Evolutionary conservation across 2,888 invertebrate species (phyloP), one percentile per base, ranked within the genome.

Genomic region (Scotopteryx bipunctaria): DNA sequence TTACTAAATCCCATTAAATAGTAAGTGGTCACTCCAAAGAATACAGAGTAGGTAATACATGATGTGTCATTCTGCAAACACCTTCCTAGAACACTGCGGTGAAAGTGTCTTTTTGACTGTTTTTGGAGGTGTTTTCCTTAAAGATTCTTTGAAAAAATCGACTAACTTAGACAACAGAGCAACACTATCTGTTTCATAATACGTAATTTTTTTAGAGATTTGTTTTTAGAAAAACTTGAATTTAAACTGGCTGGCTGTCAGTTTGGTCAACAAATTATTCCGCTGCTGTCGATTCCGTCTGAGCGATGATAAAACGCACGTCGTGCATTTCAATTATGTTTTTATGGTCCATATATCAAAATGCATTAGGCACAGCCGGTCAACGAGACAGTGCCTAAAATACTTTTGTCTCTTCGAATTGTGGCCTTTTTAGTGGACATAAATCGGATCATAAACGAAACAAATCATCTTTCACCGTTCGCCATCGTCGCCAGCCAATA

Each of bases 1-100:
- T 47, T 51, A 51, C 40, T 48, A 41, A 54, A 57, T 55, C 46
- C 48, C 40, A 56, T 50, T 54, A 51, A 45, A 35, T 49, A 38
- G 37, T 38, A 51, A 53, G 48, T 36, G 37, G 44, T 36, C 41
- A 35, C 42, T 47, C 9, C 46, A 45, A 51, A 51, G 46, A 55
- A 47, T 52, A 55, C 54, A 33, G 43, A 52, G 45, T 29, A 23
- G 14, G 47, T 43, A 49, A 31, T 25, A 21, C 16, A 25, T 23
- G 25, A 40, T 49, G 54, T 46, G 51, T 55, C 49, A 56, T 17
- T 23, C 8, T 16, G 37, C 32, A 42, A 37, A 38, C 21, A 17
- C 8, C 19, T 36, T 47, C 33, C 17, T 21, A 15, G 38, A 23
- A 17, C 23, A 40, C 9, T 27, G 9, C 23, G 9, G 32, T 27